Evolutionary conservation across 2,113 vertebrate species (phyloP), one percentile per base, ranked within the genome.

Genomic region (Ptilorrhoa leucosticta): DNA sequence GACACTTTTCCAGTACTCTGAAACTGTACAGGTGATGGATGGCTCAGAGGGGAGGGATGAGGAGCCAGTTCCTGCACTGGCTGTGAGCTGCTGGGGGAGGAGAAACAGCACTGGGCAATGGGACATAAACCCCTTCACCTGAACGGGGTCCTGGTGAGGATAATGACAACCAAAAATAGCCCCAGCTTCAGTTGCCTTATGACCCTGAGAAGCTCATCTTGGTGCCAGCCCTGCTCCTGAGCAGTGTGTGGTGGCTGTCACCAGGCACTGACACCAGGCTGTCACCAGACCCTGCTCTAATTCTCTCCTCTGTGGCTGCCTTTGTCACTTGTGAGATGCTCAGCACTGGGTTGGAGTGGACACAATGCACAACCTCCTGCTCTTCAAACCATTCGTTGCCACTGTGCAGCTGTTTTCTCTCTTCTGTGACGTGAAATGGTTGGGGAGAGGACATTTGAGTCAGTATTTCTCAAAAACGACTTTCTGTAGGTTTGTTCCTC

Each of bases 71-170:
- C 45, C 23, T 61, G 64, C 47, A 3, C 27, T 77, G 72, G 51
- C 1, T 57, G 48, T 33, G 40, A 54, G 39, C 57, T 47, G 47
- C 56, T 53, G 39, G 9, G 33, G 45, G 13, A 47, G 54, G 27
- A 60, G 40, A 24, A 71, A 18, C 20, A 60, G 13, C 48, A 2
- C 4, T 13, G 48, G 61, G 39, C 40, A 23, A 6, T 7, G 56
- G 84, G 51, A 9, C 33, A 2, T 21, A 23, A 83, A 58, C 14
- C 73, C 50, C 31, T 42, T 50, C 50, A 39, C 37, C 31, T 37
- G 6, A 7, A 13, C 4, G 0, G 64, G 44, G 10, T 27, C 23
- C 1, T 20, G 26, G 12, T 14, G 28, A 26, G 44, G 33, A 10
- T 30, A 8, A 16, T 13, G 13, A 30, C 30, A 33, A 64, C 21